Base-by-base conservation (phyloP, 2,113 vertebrate species). In the Crotalus horridus region DNA sequence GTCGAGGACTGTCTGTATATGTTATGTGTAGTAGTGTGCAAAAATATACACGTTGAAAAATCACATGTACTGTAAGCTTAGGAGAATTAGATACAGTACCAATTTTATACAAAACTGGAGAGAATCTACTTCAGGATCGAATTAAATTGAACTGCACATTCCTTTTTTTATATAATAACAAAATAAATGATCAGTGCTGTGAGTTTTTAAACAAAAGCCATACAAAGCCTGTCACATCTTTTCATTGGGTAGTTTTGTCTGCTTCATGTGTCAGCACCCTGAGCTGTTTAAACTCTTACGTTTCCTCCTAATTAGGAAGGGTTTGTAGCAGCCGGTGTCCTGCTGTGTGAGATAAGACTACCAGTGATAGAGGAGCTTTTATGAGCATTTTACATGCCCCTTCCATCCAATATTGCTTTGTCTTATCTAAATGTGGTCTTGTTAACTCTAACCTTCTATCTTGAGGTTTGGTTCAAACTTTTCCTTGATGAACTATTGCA, bases 401-500 rank as follows among this genome's bases (percentile, higher is more conserved):
- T 87, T 93, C 91, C 29, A 91, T 11, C 29, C 64, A 92, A 53
- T 94, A 92, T 94, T 96, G 95, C 93, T 94, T 12, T 46, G 92
- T 39, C 89, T 96, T 96, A 94, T 96, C 95, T 97, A 93, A 97
- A 96, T 95, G 93, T 89, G 58, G 61, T 94, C 90, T 96, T 85
- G 85, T 95, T 96, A 96, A 91, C 91, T 94, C 94, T 90, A 61
- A 88, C 3, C 86, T 95, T 91, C 2, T 96, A 95, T 86, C 93
- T 93, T 13, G 0, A 95, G 48, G 17, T 90, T 94, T 20, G n/a
- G 93, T 94, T 96, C 56, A 95, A 74, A 89, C 17, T 33, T 58
- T 92, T n/a, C 20, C 91, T 92, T 90, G 93, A 95, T 95, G 96
- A 96, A 96, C 85, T 93, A 48, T 91, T 91, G 91, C 92, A 91